Evolutionary conservation across 2,888 invertebrate species (phyloP), one percentile per base, ranked within the genome.

Genomic region (Plebejus anna): DNA sequence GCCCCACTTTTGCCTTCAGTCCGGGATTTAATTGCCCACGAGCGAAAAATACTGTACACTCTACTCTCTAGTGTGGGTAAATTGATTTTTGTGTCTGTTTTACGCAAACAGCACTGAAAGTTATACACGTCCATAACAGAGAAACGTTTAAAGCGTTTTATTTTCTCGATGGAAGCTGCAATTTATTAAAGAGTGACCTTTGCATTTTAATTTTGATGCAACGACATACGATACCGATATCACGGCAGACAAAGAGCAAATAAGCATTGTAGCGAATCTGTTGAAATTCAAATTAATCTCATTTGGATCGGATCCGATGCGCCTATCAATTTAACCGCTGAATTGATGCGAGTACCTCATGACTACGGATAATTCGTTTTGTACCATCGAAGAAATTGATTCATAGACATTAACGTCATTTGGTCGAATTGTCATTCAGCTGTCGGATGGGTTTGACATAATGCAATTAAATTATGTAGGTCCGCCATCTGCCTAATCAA

Each of bases 211-310:
- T 22, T 55, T 55, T 4, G 13, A 7, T 36, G 38, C 9, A 42
- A 16, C n/a, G 38, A 71, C n/a, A 9, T 7, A 42, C 3, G 22
- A 16, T 5, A 28, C 4, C 11, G 59, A 59, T 59, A 61, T 11
- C 9, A 59, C 7, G 2, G 9, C 28, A 61, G 61, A 2, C 28
- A 61, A 11, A 61, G 61, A 61, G 32, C 32, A 32, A 66, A 66
- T 16, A 5, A 32, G 32, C 13, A 16, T 32, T 13, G 32, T 1
- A 66, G 66, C 66, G 16, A 66, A 66, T 66, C 66, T 36, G 66
- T 66, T 66, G 66, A 66, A 66, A 66, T 66, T 66, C 66, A 66
- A 66, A 66, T 66, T 66, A 66, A 66, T 66, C 66, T 66, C 66
- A 66, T 66, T 66, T 36, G 66, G 32, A 36, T 32, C 13, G 32